Base-by-base conservation (phyloP, 2,888 invertebrate genomes). In the Cybosia mesomella region DNA sequence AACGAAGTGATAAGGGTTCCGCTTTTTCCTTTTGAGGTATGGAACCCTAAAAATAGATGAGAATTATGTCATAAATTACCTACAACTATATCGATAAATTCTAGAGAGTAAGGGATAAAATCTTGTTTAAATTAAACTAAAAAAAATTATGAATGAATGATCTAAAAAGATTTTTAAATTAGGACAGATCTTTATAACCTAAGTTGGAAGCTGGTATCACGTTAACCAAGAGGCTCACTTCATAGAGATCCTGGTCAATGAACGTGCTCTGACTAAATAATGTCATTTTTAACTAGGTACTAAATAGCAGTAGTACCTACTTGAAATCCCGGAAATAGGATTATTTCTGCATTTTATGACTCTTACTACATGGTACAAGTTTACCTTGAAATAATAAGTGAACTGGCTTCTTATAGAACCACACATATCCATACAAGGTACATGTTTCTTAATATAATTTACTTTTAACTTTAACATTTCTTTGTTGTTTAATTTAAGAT, bases 371-470 rank as follows among this genome's bases (percentile, higher is more conserved):
- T 39, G 28, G n/a, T 22, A 66, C 60, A 28, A n/a, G 66, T 66
- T 66, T 21, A 60, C 60, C 66, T 60, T 66, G 66, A 15, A 21
- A 11, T 5, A 24, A 13, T 18, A 55, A 36, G 60, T 66, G 39
- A 59, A 54, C 59, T 36, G 24, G 18, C 7, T 55, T 36, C 32
- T 36, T 49, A 49, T 9, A 32, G 15, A 21, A 66, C 53, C 11
- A 32, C 53, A 59, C 22, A 49, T 66, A 36, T 59, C 18, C 57
- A 58, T 58, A 58, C 64, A 21, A 59, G 49, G 22, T 59, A 4
- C 28, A 28, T 5, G 39, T 64, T 49, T 61, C 32, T 63, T 21
- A 22, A 22, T 9, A 49, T 34, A 9, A 22, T 34, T 60, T 53
- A 60, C 22, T 24, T 60, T 60, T 43, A 18, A 36, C 2, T 32